phyloP scores from a whole-genome alignment of 2,113 vertebrate species.

The Brevimyrus niger region DNA sequence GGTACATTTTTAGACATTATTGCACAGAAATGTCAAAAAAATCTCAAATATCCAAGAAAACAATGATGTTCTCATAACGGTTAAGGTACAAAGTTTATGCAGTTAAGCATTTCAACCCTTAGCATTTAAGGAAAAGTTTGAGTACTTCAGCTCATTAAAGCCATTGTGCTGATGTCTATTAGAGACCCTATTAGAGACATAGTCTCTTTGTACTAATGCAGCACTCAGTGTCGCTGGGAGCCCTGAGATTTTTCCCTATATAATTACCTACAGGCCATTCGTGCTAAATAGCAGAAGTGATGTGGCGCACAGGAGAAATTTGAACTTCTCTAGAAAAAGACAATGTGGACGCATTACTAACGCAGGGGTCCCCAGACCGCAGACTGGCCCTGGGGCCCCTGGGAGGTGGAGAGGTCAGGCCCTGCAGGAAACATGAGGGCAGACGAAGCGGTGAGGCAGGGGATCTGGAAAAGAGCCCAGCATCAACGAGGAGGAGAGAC shows the following conservation, averaged over 20 bases:
- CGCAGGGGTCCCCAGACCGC: not conserved
- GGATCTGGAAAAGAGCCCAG: not conserved
- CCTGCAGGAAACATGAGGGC: not conserved
- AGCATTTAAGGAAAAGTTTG: not conserved
- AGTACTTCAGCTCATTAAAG: not conserved
- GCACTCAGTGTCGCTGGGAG: not conserved
- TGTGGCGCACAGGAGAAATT: not conserved
- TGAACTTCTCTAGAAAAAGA: not conserved
- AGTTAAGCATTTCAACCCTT: not conserved
- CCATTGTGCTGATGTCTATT: not conserved
- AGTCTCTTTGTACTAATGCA: not conserved
- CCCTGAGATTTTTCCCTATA: not conserved
- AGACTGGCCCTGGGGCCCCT: not conserved
- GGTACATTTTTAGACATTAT: not conserved
- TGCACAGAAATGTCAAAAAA: not conserved
- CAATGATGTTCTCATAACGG: not conserved
- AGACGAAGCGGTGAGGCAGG: not conserved
- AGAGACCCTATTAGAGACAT: not conserved
- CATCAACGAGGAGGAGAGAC: not conserved
- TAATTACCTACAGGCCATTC: not conserved
- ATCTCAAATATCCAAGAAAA: not conserved
- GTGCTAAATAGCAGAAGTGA: not conserved
- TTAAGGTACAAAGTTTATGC: not conserved
- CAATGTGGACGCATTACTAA: not conserved
- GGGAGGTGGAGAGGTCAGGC: not conserved